Percentiles rank a stretch among this genome's conserved stretches.
phyloP scores from a whole-genome alignment of 1,140 invertebrate genomes.

The Pogonomyrmex barbatus region DNA sequence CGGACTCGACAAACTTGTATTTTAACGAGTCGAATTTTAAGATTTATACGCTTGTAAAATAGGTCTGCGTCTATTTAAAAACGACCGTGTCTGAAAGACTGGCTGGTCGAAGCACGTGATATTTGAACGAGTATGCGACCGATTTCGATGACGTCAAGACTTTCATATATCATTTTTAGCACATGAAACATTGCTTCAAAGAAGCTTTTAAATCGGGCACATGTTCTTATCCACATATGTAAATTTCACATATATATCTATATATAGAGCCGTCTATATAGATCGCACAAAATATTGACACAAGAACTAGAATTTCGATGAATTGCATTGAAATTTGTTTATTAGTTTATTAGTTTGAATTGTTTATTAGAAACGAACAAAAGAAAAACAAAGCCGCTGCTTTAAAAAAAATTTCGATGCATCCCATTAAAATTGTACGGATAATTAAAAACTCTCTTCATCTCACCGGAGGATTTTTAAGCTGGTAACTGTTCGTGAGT shows the following conservation, averaged over 20 bases:
- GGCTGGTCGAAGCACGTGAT: not conserved
- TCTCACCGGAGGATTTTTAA: conserved; percentile 18
- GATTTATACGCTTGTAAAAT: not conserved
- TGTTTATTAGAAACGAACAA: not conserved
- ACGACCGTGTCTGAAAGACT: not conserved
- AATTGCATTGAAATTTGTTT: not conserved
- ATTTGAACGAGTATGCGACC: conserved; percentile 24
- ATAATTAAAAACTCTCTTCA: conserved; percentile 5
- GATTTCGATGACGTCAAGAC: conserved; percentile 35
- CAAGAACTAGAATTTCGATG: not conserved
- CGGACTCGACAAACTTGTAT: not conserved
- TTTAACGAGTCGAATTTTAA: conserved; percentile 1
- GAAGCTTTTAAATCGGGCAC: conserved; percentile 10
- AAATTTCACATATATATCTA: not conserved
- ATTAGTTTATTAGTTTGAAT: not conserved
- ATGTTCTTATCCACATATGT: conserved; percentile 23
- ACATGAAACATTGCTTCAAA: conserved; percentile 4
- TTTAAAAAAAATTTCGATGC: not conserved
- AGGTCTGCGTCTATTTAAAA: not conserved
- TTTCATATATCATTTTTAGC: conserved; percentile 28
- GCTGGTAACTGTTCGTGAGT: conserved; percentile 14
- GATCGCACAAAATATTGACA: not conserved
- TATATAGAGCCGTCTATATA: not conserved
- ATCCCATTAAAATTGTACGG: not conserved
- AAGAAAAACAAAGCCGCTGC: not conserved